A percentile compares a stretch with the other conserved stretches of the same genome.
Evolutionary conservation across 2,888 invertebrate genomes (phyloP).

Genomic region (Tribolium freemani): DNA sequence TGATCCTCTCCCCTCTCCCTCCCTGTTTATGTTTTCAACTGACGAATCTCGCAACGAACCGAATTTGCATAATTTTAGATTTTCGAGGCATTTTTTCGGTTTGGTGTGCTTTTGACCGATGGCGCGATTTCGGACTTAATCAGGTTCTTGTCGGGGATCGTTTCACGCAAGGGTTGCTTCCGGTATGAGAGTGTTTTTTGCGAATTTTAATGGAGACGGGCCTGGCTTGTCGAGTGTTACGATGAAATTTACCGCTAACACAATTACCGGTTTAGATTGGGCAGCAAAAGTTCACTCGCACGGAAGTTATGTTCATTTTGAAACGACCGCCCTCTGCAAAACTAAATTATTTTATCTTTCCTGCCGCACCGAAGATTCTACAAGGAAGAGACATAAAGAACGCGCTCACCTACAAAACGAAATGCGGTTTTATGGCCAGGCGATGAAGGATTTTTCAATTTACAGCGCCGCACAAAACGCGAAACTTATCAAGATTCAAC

Average conservation of each 20-base stretch:
- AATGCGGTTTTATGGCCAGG: conserved; percentile 7
- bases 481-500: neutral
- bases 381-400: conserved; percentile 22
- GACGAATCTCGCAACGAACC: conserved; percentile 61
- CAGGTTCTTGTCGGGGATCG: conserved; percentile 21
- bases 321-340: conserved; percentile 58
- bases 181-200: conserved; percentile 41
- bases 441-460: neutral
- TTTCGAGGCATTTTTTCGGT: conserved; percentile 54
- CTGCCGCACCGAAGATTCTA: conserved; percentile 22
- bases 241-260: conserved; percentile 66
- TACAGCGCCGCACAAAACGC: neutral
- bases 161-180: conserved; percentile 6
- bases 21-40: conserved; percentile 62
- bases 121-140: conserved; percentile 9
- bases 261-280: conserved; percentile 67
- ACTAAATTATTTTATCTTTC: conserved; percentile 59
- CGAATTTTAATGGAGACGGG: conserved; percentile 51
- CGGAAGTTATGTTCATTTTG: conserved; percentile 67
- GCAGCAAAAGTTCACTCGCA: conserved; percentile 63
- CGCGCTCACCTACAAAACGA: conserved; percentile 28
- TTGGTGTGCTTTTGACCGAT: neutral
- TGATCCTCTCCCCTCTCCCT: conserved; percentile 61
- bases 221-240: conserved; percentile 62
- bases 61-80: conserved; percentile 68